These are phyloP conservation scores for Orchesella cincta DNA, from an alignment of 1,140 invertebrate genomes.

Conservation along the genomic window DNA sequence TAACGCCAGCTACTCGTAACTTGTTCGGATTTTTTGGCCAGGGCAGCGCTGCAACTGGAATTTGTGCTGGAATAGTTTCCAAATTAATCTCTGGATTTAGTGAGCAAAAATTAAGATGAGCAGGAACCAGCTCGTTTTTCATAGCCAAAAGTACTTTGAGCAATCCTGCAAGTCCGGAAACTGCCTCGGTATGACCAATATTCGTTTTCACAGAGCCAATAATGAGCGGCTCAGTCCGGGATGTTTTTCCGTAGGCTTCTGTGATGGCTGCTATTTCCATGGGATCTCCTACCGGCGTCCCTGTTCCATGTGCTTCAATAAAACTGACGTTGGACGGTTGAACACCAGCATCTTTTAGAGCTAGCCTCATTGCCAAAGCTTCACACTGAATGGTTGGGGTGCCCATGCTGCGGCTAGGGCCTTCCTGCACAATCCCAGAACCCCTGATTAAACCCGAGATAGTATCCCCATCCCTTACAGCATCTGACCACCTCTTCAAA, in stretches of 20 bases:
- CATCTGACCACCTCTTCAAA: neutral
- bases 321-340: neutral
- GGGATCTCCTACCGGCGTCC: neutral
- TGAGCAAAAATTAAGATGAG: neutral
- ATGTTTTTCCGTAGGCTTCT: neutral
- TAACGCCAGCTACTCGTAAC: constrained; percentile 19
- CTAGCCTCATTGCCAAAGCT: neutral
- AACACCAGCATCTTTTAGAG: neutral
- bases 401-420: neutral
- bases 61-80: neutral
- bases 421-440: constrained; percentile 1
- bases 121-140: neutral
- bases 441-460: constrained; percentile 6
- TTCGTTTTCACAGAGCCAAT: constrained; percentile 22
- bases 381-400: constrained; percentile 11
- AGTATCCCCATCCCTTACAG: neutral
- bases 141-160: constrained; percentile 4
- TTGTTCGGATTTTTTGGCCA: constrained; percentile 6
- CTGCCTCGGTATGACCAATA: constrained; percentile 4
- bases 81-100: constrained; percentile 12
- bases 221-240: neutral
- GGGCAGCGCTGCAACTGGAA: neutral
- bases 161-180: neutral
- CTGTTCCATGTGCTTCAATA: constrained; percentile 11
- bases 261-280: neutral